A percentile compares a stretch with the other conserved stretches of the same genome.
phyloP scores from a whole-genome alignment of 2,113 vertebrate genomes.

The Taurulus bubalis region DNA sequence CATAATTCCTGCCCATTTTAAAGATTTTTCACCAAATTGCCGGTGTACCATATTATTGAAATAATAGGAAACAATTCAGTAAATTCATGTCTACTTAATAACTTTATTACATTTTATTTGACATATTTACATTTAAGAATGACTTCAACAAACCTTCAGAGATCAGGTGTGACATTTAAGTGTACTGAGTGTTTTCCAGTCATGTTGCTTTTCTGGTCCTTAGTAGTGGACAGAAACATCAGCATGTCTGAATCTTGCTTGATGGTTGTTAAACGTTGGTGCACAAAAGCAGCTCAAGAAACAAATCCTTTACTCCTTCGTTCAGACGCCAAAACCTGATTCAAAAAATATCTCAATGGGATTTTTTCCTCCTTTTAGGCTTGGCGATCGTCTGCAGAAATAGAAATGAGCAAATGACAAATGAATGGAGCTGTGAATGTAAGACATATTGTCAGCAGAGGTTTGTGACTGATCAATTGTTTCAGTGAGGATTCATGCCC shows the following conservation, averaged over 20 bases:
- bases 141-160: background rate
- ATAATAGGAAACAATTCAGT: background rate
- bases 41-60: background rate
- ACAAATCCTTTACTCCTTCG: background rate
- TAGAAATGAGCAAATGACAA: background rate
- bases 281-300: no score
- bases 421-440: background rate
- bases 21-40: background rate
- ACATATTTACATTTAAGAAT: background rate
- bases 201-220: background rate
- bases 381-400: background rate
- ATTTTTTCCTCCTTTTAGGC: background rate
- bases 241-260: background rate
- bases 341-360: background rate
- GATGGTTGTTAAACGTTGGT: background rate
- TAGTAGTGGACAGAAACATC: background rate
- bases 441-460: background rate
- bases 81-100: background rate
- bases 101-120: background rate
- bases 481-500: background rate
- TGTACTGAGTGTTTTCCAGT: background rate
- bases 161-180: slow-evolving; percentile 3
- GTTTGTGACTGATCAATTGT: background rate
- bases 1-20: background rate
- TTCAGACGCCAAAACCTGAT: background rate